Conservation (phyloP, 2,888 invertebrate species). For the Choristoneura rosaceana region DNA sequence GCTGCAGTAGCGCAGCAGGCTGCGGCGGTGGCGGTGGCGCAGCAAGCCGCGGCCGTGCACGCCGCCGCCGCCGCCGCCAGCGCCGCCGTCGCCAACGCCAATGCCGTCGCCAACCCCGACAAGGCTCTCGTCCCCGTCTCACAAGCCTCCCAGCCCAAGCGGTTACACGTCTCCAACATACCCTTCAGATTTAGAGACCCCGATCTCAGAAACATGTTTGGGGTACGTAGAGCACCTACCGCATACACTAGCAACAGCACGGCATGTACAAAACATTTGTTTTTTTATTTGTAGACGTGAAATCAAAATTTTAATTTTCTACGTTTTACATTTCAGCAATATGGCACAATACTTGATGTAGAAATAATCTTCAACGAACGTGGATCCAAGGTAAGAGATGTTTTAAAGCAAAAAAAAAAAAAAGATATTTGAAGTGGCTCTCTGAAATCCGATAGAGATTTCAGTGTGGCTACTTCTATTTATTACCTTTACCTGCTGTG, state of each 20-base stretch:
- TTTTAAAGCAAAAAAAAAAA: slow-evolving; percentile 47
- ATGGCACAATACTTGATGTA: slow-evolving; percentile 99
- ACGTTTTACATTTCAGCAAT: slow-evolving; percentile 93
- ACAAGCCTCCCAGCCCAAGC: slow-evolving; percentile 91
- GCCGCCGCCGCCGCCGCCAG: slow-evolving; percentile 76
- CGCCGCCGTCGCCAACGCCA: slow-evolving; percentile 67
- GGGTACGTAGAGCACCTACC: slow-evolving; percentile 89
- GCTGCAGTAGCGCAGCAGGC: slow-evolving; percentile 72
- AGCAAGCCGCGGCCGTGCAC: slow-evolving; percentile 82
- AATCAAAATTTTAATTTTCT: slow-evolving; percentile 54
- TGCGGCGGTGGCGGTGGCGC: slow-evolving; percentile 67
- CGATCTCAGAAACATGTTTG: slow-evolving; percentile 98
- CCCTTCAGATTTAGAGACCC: slow-evolving; percentile 99
- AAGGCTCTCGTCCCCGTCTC: slow-evolving; percentile 83
- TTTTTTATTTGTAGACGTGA: slow-evolving; percentile 32
- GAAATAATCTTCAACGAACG: slow-evolving; percentile 99
- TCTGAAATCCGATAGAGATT: slow-evolving; percentile 69
- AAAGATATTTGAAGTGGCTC: slow-evolving; percentile 62
- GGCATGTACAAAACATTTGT: slow-evolving; percentile 45
- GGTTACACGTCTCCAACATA: slow-evolving; percentile 99
- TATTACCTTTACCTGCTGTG: slow-evolving; percentile 30
- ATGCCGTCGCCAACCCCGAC: slow-evolving; percentile 72
- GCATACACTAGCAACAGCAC: slow-evolving; percentile 44
- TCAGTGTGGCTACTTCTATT: slow-evolving; percentile 60
- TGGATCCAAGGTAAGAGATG: slow-evolving; percentile 98